Evolutionary conservation across 2,888 invertebrate genomes (phyloP).

Genomic region (Nezara viridula): DNA sequence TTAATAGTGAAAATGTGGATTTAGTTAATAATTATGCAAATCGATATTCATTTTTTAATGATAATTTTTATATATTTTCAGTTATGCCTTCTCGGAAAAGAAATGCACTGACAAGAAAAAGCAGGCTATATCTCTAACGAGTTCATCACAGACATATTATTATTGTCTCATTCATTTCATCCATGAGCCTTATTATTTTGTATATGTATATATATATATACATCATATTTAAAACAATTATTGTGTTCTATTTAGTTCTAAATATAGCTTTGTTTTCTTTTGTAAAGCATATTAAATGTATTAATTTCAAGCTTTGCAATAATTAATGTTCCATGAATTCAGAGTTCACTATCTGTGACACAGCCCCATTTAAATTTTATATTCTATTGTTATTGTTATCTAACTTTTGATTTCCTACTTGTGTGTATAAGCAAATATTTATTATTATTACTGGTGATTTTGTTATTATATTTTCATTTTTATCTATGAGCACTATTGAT

Average conservation of each 20-base stretch:
- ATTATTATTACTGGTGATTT: conserved; percentile 8
- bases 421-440: neutral
- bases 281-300: neutral
- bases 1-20: no score
- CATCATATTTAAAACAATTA: neutral
- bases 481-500: neutral
- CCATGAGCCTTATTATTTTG: conserved; percentile 49
- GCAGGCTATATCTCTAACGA: conserved; percentile 44
- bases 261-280: neutral
- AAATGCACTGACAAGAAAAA: conserved; percentile 63
- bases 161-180: conserved; percentile 62
- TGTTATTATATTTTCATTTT: neutral
- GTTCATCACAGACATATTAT: conserved; percentile 60
- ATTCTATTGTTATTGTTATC: neutral
- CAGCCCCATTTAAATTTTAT: neutral
- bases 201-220: neutral
- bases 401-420: neutral
- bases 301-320: no score
- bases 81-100: conserved; percentile 61
- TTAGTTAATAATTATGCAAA: no score
- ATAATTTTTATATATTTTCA: conserved; percentile 4
- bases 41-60: neutral
- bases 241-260: neutral
- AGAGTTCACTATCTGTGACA: neutral
- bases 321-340: neutral